Evolutionary conservation across 2,888 invertebrate species (phyloP).

Genomic region (Acronicta alni): DNA sequence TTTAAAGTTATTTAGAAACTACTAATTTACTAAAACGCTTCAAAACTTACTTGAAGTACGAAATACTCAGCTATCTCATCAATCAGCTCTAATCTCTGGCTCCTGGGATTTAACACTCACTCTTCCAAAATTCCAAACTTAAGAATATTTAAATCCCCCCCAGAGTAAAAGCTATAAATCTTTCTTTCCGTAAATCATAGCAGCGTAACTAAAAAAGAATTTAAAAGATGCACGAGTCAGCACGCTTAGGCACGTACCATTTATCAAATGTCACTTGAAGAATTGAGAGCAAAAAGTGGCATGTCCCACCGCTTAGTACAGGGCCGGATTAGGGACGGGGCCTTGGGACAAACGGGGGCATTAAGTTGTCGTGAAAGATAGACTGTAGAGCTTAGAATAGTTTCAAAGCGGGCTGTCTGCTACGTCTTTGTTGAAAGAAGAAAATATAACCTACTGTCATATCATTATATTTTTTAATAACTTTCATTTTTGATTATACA

Average conservation of each 20-base stretch:
- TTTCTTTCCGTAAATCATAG: slow-evolving; percentile 45
- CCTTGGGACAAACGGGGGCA: slow-evolving; percentile 13
- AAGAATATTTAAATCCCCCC: slow-evolving; percentile 35
- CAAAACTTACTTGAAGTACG: not conserved
- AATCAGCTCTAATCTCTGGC: slow-evolving; percentile 16
- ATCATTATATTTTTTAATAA: too few species aligned
- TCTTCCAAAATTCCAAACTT: slow-evolving; percentile 21
- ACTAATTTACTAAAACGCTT: too few species aligned
- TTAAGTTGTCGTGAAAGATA: slow-evolving; percentile 26
- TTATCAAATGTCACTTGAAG: slow-evolving; percentile 66
- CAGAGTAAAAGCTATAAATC: slow-evolving; percentile 48
- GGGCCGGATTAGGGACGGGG: slow-evolving; percentile 35
- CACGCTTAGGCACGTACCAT: slow-evolving; percentile 53
- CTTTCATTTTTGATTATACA: too few species aligned
- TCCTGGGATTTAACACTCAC: slow-evolving; percentile 15
- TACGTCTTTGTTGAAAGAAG: not conserved
- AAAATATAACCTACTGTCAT: too few species aligned
- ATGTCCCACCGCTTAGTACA: slow-evolving; percentile 41
- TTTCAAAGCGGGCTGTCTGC: not conserved
- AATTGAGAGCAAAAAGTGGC: slow-evolving; percentile 56
- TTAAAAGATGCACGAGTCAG: slow-evolving; percentile 66
- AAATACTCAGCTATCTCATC: slow-evolving; percentile 10
- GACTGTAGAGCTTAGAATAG: slow-evolving; percentile 2
- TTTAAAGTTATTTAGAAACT: too few species aligned
- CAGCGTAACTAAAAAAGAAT: slow-evolving; percentile 41